Evolutionary conservation across 2,797 vertebrate genomes (phyloP).

Genomic region (Microctenopoma steveboyesi): DNA sequence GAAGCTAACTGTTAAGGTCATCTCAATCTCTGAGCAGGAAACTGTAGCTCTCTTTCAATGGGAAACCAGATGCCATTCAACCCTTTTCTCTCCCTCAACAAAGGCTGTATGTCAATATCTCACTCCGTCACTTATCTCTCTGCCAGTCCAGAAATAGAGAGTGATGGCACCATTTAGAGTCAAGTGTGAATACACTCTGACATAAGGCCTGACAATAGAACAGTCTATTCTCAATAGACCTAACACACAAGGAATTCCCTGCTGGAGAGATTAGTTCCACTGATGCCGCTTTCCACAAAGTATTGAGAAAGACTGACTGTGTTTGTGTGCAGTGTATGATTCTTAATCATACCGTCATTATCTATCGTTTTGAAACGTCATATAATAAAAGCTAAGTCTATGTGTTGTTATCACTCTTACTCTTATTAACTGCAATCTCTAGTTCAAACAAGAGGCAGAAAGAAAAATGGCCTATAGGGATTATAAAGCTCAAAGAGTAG

Average conservation of each 20-base stretch:
- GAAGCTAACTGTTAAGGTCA: slow-evolving; percentile 24
- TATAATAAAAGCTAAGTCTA: background rate
- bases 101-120: slow-evolving; percentile 63
- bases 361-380: too few species aligned
- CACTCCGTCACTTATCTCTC: slow-evolving; percentile 47
- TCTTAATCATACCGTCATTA: too few species aligned
- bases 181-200: slow-evolving; percentile 66
- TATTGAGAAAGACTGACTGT: background rate
- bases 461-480: background rate
- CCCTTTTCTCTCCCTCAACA: slow-evolving; percentile 57
- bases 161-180: slow-evolving; percentile 66
- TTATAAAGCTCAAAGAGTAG: background rate
- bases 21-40: slow-evolving; percentile 40
- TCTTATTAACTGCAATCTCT: slow-evolving; percentile 52
- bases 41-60: slow-evolving; percentile 37
- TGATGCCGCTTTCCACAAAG: slow-evolving; percentile 41
- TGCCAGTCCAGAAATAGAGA: slow-evolving; percentile 62
- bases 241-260: slow-evolving; percentile 70
- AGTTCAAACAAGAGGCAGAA: slow-evolving; percentile 32
- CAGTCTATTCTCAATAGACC: slow-evolving; percentile 56
- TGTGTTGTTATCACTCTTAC: slow-evolving; percentile 5
- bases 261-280: slow-evolving; percentile 60
- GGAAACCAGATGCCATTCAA: slow-evolving; percentile 39
- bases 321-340: background rate
- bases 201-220: slow-evolving; percentile 73